These are phyloP conservation scores for Poeciliopsis prolifica DNA, from an alignment of 2,113 vertebrate genomes.

Conservation along the genomic window DNA sequence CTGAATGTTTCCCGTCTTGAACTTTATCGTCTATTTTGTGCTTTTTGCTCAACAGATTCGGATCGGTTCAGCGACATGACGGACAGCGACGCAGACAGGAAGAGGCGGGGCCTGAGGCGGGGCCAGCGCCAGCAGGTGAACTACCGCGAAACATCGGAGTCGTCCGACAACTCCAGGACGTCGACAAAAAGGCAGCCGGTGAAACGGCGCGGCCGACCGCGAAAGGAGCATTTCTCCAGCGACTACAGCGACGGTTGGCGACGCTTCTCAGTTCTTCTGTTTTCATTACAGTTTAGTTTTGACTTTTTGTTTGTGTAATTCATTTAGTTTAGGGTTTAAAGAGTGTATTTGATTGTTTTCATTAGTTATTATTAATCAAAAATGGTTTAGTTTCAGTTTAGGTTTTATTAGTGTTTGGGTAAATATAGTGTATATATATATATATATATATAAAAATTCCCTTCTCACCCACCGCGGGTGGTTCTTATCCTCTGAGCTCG, in stretches of 20 bases:
- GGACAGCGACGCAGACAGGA: conserved; percentile 88
- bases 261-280: too few species aligned
- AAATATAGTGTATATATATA: too few species aligned
- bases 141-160: conserved; percentile 95
- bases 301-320: too few species aligned
- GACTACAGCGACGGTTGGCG: conserved; percentile 92
- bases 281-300: background rate
- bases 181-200: conserved; percentile 75
- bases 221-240: conserved; percentile 85
- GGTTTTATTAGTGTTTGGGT: too few species aligned
- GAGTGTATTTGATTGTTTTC: too few species aligned
- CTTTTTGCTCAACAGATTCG: conserved; percentile 75
- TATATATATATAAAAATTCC: too few species aligned
- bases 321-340: too few species aligned
- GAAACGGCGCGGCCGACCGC: conserved; percentile 74
- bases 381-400: too few species aligned
- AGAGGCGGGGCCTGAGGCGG: conserved; percentile 88
- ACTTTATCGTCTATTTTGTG: background rate
- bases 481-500: too few species aligned
- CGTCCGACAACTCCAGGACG: conserved; percentile 87
- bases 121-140: conserved; percentile 94
- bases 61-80: conserved; percentile 87
- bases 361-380: too few species aligned
- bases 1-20: background rate
- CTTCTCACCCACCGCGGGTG: too few species aligned